Evolutionary conservation across 2,888 invertebrate species (phyloP), one percentile per base, ranked within the genome.

Genomic region (Thyatira batis): DNA sequence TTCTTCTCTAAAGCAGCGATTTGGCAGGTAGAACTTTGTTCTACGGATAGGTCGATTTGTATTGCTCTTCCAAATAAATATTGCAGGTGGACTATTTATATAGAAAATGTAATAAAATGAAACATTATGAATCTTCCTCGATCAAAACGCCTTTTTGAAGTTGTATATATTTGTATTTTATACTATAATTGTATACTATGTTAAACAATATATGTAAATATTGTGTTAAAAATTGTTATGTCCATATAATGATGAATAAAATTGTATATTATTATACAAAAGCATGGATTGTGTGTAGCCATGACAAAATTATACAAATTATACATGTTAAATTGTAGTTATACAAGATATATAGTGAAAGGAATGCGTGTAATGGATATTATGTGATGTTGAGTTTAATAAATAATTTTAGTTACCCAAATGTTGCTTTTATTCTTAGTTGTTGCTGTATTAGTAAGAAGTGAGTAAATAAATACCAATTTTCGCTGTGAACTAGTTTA

Each of bases 371-470:
- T 72, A 60, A 60, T 60, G 63, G 66, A 70, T 76, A 73, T 62
- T 71, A 82, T 76, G 85, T 81, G 83, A 89, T 89, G 89, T 89
- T 89, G 86, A 87, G 63, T 85, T 85, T 75, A 86, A 79, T 86
- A 87, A 85, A 87, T 84, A 82, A 82, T 70, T 74, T 73, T 85
- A 88, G 87, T 87, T 88, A 88, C 85, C 84, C 71, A 71, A 53
- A 27, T 21, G n/a, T 25, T 49, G 45, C 60, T 60, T 70, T 70
- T 57, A 2, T 17, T 39, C n/a, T n/a, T n/a, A n/a, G n/a, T n/a
- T n/a, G n/a, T n/a, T n/a, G n/a, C n/a, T n/a, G n/a, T n/a, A n/a
- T n/a, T n/a, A n/a, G n/a, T n/a, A n/a, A n/a, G n/a, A n/a, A n/a
- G n/a, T n/a, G n/a, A n/a, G n/a, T n/a, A n/a, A n/a, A n/a, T n/a